Conservation (phyloP, 2,888 invertebrate species). For the Zhuqinia jingwanae region DNA sequence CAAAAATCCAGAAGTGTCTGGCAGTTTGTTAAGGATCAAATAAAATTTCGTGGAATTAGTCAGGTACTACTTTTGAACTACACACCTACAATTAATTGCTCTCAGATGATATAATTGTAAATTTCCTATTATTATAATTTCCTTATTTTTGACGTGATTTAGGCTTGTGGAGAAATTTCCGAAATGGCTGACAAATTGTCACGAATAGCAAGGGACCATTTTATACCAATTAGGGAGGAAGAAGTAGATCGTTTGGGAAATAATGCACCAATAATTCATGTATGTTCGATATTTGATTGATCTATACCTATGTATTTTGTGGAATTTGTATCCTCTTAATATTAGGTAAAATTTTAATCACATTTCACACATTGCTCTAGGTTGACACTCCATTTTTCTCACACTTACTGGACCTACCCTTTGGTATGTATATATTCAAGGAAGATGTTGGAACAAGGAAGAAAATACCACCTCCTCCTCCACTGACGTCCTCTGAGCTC, state of each 20-base stretch:
- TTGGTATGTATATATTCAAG: slow-evolving; percentile 78
- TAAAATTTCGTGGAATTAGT: slow-evolving; percentile 76
- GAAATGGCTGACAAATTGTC: slow-evolving; percentile 78
- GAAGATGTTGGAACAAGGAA: slow-evolving; percentile 76
- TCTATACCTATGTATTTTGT: no score
- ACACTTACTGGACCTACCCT: slow-evolving; percentile 78
- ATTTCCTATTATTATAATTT: no score
- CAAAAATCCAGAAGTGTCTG: slow-evolving; percentile 68
- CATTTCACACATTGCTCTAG: slow-evolving; percentile 50
- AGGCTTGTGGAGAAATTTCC: slow-evolving; percentile 76
- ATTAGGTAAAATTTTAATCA: no score
- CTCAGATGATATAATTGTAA: no score
- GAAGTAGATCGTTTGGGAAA: slow-evolving; percentile 76
- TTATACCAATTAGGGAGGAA: slow-evolving; percentile 78
- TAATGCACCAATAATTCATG: slow-evolving; percentile 76
- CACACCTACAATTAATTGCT: no score
- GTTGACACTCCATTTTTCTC: slow-evolving; percentile 78
- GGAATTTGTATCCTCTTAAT: not conserved
- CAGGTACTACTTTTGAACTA: slow-evolving; percentile 72
- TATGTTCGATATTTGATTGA: no score
- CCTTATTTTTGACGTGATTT: slow-evolving; percentile 3
- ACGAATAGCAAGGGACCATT: slow-evolving; percentile 78
- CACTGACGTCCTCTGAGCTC: slow-evolving; percentile 75
- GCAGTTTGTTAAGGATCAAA: slow-evolving; percentile 78
- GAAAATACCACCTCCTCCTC: slow-evolving; percentile 73